Conservation (phyloP, 2,888 invertebrate genomes). For the Papilio protenor region DNA sequence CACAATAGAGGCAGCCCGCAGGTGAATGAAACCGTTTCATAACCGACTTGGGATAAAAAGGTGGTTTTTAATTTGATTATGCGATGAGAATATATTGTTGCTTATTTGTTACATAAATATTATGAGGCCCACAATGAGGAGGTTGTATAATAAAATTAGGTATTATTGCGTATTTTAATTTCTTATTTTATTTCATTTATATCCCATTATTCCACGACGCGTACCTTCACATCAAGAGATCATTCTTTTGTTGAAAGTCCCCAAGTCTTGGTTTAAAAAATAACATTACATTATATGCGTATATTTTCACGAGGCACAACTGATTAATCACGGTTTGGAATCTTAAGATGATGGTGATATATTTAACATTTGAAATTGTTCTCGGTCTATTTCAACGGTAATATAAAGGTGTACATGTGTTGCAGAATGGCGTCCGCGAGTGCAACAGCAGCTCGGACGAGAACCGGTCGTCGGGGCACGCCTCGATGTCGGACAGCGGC, state of each 20-base stretch:
- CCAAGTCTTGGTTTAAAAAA: neutral
- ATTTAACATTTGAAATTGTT: neutral
- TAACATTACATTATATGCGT: neutral
- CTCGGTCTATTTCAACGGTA: neutral
- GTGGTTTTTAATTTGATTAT: conserved; percentile 39
- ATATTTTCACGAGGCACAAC: neutral
- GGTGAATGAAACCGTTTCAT: conserved; percentile 35
- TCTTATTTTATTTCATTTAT: neutral
- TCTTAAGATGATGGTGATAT: neutral
- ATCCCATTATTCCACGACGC: neutral
- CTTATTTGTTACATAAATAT: conserved; percentile 30
- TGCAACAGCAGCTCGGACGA: conserved; percentile 95
- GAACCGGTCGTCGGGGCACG: conserved; percentile 96
- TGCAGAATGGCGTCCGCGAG: conserved; percentile 86
- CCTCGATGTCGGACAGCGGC: conserved; percentile 96
- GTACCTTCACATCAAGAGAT: neutral
- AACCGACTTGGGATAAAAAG: conserved; percentile 48
- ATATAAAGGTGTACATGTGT: conserved; percentile 31
- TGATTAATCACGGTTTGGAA: neutral
- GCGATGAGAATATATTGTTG: conserved; percentile 32
- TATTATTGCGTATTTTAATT: neutral
- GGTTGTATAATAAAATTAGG: neutral
- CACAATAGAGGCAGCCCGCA: conserved; percentile 60
- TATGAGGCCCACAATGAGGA: neutral
- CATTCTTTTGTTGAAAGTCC: neutral